phyloP scores from a whole-genome alignment of 2,797 vertebrate species.

The Sitta carolinensis region DNA sequence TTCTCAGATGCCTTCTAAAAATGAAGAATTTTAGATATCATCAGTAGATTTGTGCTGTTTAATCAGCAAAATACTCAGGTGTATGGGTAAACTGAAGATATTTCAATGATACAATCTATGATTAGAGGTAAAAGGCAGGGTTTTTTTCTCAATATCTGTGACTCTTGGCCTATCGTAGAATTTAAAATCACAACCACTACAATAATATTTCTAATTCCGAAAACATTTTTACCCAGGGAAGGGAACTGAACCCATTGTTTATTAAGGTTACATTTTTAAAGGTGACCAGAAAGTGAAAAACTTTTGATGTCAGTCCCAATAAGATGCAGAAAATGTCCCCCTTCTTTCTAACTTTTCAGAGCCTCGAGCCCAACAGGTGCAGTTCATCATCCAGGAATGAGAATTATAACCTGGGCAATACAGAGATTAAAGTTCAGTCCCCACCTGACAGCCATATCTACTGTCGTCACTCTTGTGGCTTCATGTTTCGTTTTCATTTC shows the following conservation, averaged over 20 bases:
- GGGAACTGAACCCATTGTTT: background rate
- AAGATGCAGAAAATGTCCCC: background rate
- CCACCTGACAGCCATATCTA: background rate
- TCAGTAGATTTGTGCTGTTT: background rate
- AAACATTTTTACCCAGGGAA: background rate
- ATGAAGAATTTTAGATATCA: background rate
- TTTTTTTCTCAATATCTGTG: background rate
- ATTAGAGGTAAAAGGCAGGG: background rate
- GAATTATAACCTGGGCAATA: background rate
- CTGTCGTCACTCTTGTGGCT: background rate
- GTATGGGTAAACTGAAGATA: background rate
- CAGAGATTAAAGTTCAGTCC: constrained; percentile 29
- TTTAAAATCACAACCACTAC: background rate
- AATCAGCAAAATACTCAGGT: background rate
- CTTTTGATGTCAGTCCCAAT: constrained; percentile 42
- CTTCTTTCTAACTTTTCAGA: constrained; percentile 23
- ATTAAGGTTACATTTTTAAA: constrained; percentile 3
- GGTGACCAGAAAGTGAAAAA: constrained; percentile 36
- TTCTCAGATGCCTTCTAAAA: background rate
- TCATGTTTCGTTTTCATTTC: background rate
- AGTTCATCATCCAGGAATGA: constrained; percentile 41
- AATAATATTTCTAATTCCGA: constrained; percentile 30
- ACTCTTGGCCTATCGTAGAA: background rate
- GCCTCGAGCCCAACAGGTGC: background rate
- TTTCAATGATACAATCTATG: background rate